Evolutionary conservation across 2,113 vertebrate species (phyloP).

Genomic region (Channa maculata): DNA sequence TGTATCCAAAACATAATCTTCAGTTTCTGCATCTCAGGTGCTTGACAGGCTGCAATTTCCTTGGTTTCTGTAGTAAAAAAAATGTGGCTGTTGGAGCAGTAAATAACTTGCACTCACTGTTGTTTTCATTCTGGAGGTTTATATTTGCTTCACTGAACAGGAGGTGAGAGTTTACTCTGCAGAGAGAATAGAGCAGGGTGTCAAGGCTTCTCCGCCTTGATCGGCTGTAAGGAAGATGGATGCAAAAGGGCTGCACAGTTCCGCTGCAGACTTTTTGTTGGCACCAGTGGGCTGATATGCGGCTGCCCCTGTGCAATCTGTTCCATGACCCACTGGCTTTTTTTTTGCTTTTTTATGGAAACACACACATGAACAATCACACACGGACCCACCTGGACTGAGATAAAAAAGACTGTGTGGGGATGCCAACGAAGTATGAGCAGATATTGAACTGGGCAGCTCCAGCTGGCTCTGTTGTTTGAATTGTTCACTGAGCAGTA

Average conservation of each 20-base stretch:
- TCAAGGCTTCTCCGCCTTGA: not conserved
- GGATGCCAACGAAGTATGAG: conserved; percentile 59
- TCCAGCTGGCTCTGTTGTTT: conserved; percentile 46
- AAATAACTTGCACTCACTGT: conserved; percentile 23
- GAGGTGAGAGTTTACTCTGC: conserved; percentile 35
- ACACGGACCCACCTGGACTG: conserved; percentile 31
- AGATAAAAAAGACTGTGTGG: conserved; percentile 53
- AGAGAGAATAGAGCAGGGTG: conserved; percentile 21
- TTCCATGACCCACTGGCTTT: conserved; percentile 67
- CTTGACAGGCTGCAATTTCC: not conserved
- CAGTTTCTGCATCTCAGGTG: not conserved
- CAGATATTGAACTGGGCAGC: conserved; percentile 50
- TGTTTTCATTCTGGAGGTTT: conserved; percentile 28
- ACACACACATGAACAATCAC: conserved; percentile 36
- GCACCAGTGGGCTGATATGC: conserved; percentile 26
- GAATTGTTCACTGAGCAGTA: conserved; percentile 56
- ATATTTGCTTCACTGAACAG: conserved; percentile 19
- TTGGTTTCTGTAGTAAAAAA: not conserved
- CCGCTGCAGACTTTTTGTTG: conserved; percentile 45
- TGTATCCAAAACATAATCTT: not conserved
- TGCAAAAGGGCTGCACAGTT: conserved; percentile 17
- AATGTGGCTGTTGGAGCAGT: not conserved
- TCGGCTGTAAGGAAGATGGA: conserved; percentile 11
- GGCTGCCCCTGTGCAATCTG: conserved; percentile 67
- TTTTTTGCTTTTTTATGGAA: conserved; percentile 41